Base-by-base conservation (phyloP, 2,797 vertebrate genomes). In the Enteromius anoplus region DNA sequence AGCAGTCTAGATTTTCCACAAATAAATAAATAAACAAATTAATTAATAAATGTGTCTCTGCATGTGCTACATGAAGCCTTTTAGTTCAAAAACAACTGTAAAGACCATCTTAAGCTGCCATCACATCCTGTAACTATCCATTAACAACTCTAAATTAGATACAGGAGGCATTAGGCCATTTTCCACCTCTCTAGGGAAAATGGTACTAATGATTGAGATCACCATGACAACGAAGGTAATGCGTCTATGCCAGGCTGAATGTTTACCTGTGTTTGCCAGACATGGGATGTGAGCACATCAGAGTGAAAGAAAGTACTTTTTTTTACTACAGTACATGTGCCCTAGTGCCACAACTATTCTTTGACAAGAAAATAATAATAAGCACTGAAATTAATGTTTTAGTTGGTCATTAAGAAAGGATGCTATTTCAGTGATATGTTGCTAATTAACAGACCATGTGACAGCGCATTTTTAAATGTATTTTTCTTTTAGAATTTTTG, bases 111-210 rank as follows among this genome's bases (percentile, higher is more conserved):
- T 65, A 81, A 75, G 42, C 75, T 58, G 29, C 70, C 79, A 84
- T 84, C 58, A 76, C 75, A 64, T 80, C 82, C 73, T 78, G 66
- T 6, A 70, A 47, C 49, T 60, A 21, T 86, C 87, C 83, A 88
- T 88, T 86, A 86, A 80, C 85, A 84, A 65, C 42, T 85, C 62
- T 37, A 73, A 85, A 84, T 82, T 82, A 84, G 55, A 49, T 69
- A 65, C 68, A 73, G 76, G 68, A 75, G 45, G 80, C 83, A 85
- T 86, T 88, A 87, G 82, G 40, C 79, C 65, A 73, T 80, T 86
- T 86, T 84, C 62, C 83, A 78, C 42, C 62, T 62, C 69, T 83
- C 75, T 80, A 32, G 75, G 80, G 82, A 81, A 88, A 86, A 83
- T 78, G 70, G 51, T 84, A 11, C 71, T 86, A 80, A 86, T 83